phyloP scores from a whole-genome alignment of 2,888 invertebrate species.

The Camptogramma bilineatum region DNA sequence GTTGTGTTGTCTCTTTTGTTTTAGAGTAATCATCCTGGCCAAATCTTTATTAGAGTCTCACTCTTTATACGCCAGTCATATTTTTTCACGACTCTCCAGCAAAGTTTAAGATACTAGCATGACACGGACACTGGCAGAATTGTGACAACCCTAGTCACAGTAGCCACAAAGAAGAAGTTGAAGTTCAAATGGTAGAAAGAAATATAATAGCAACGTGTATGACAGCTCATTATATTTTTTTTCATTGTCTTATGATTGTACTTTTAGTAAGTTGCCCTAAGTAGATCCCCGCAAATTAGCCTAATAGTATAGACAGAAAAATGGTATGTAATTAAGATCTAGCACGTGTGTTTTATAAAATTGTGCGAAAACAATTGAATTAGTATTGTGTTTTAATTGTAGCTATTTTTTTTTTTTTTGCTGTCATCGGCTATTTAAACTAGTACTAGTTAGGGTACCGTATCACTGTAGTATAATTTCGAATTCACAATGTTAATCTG shows the following conservation, averaged over 20 bases:
- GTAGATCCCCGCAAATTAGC: not conserved
- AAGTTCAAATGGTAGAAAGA: too few relatives aligned
- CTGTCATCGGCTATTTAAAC: constrained; percentile 16
- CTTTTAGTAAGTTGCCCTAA: not conserved
- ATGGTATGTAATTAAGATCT: constrained; percentile 18
- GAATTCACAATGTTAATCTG: too few relatives aligned
- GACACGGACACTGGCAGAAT: too few relatives aligned
- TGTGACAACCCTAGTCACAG: too few relatives aligned
- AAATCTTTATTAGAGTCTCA: too few relatives aligned
- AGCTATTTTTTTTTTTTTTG: constrained; percentile 10
- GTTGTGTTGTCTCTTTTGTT: too few relatives aligned
- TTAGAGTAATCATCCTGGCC: too few relatives aligned
- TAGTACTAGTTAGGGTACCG: not conserved
- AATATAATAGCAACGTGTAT: not conserved
- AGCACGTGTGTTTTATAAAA: constrained; percentile 15
- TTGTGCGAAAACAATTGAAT: constrained; percentile 30
- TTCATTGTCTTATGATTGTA: not conserved
- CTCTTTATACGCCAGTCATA: too few relatives aligned
- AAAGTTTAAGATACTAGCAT: too few relatives aligned
- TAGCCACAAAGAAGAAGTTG: too few relatives aligned
- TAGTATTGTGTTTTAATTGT: constrained; percentile 14
- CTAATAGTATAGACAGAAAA: constrained; percentile 10
- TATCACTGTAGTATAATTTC: not conserved
- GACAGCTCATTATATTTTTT: not conserved
- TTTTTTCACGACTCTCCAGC: too few relatives aligned